A percentile compares a stretch with the other conserved stretches of the same genome.
Evolutionary conservation across 92 coral and sea anemone species (phyloP).

Genomic region (Ricordea florida): DNA sequence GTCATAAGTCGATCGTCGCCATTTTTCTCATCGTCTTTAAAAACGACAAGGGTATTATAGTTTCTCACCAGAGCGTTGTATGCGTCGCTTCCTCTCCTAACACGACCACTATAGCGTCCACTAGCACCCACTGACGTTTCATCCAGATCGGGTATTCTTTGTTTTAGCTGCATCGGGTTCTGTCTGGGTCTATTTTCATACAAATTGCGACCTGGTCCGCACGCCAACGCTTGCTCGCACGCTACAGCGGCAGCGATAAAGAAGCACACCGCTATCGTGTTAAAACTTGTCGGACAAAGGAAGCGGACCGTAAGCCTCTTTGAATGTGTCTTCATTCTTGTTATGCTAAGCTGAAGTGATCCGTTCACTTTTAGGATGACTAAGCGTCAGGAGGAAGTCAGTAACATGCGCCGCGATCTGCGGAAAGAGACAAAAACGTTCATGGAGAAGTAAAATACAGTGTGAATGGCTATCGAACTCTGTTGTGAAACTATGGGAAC

Average conservation of each 20-base stretch:
- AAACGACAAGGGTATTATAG: slow-evolving; percentile 72
- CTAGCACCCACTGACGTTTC: slow-evolving; percentile 78
- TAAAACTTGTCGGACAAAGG: too few relatives aligned
- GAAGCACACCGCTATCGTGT: too few relatives aligned
- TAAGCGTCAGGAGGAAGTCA: too few relatives aligned
- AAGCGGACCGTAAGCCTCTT: too few relatives aligned
- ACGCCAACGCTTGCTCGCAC: slow-evolving; percentile 7
- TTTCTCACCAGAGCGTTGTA: slow-evolving; percentile 54
- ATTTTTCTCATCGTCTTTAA: slow-evolving; percentile 57
- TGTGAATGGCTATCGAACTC: too few relatives aligned
- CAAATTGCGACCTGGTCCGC: slow-evolving; percentile 52
- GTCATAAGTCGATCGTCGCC: slow-evolving; percentile 84
- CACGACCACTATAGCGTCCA: slow-evolving; percentile 52
- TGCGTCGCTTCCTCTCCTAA: slow-evolving; percentile 59
- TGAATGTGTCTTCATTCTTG: too few relatives aligned
- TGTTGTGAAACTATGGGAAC: too few relatives aligned
- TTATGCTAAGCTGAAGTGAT: too few relatives aligned
- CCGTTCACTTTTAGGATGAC: too few relatives aligned
- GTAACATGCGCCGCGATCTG: too few relatives aligned
- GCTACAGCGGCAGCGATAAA: neutral
- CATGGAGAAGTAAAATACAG: too few relatives aligned
- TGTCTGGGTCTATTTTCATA: neutral
- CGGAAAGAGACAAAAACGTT: too few relatives aligned
- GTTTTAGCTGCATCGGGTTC: slow-evolving; percentile 53
- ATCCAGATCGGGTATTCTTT: slow-evolving; percentile 61